Base-by-base conservation (phyloP, 2,113 vertebrate genomes). In the Himantopus leucocephalus region DNA sequence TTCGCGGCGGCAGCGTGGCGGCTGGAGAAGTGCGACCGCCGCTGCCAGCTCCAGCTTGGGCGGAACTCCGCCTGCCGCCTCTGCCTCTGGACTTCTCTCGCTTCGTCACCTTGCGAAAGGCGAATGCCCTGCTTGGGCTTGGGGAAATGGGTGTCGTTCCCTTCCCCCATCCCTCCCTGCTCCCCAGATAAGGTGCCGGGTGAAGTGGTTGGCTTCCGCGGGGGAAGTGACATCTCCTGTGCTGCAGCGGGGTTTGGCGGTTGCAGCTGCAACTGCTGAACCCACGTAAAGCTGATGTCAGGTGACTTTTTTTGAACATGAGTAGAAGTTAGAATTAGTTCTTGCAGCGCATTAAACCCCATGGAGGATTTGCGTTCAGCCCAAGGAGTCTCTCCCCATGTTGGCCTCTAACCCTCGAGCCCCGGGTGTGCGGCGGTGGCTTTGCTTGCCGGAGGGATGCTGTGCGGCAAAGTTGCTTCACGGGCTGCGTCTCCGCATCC, bases 21-120 rank as follows among this genome's bases (percentile, higher is more conserved):
- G 9, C 15, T 0, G 1, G 27, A 17, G 67, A 9, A n/a, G 32
- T 0, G 6, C 8, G 16, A 1, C 47, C 5, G 2, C 30, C 24
- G 32, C 67, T 7, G 4, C 2, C 35, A 22, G 47, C 47, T 48
- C 47, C 21, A 8, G 45, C 47, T 4, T 2, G 35, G 63, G n/a
- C 2, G 8, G 22, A n/a, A 10, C 30, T 30, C 35, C 2, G 16
- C n/a, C 53, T 12, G 67, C 0, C 6, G 27, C 10, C 30, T 43
- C 41, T 72, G 64, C 37, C 34, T 16, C 22, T 14, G 3, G 20
- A 2, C 35, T 45, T 10, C 13, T 34, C 13, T 34, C 14, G 0
- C 62, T 16, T 16, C 1, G 4, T 23, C 68, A 12, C 71, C 52
- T 76, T 14, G 50, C 0, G 4, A 15, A 15, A 55, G 72, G 59